phyloP scores from a whole-genome alignment of 2,888 invertebrate genomes.

The Digitonthophagus gazella region DNA sequence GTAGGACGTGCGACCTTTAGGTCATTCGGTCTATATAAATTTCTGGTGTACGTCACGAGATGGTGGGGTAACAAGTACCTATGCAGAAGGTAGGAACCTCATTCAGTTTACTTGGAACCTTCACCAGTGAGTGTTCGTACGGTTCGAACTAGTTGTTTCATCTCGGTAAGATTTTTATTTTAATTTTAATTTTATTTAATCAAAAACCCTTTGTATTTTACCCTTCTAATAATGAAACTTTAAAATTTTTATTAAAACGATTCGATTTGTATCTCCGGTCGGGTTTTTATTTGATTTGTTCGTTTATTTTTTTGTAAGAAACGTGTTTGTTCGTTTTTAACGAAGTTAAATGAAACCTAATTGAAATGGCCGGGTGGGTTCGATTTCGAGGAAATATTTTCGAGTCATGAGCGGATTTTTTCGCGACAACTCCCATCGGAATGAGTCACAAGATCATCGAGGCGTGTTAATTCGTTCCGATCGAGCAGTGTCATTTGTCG shows the following conservation, averaged over 20 bases:
- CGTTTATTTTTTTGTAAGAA: no score
- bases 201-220: no score
- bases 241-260: not conserved
- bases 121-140: conserved; percentile 4
- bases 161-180: not conserved
- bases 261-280: no score
- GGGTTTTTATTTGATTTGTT: no score
- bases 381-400: not conserved
- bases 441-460: not conserved
- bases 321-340: not conserved
- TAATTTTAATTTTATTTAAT: not conserved
- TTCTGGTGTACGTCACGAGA: conserved; percentile 24
- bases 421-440: not conserved
- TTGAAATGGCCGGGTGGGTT: not conserved
- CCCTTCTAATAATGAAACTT: no score
- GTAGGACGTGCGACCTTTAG: conserved; percentile 8
- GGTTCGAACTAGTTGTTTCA: not conserved
- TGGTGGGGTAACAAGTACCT: conserved; percentile 23
- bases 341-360: not conserved
- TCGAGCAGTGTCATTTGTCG: not conserved
- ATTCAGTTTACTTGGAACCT: conserved; percentile 13
- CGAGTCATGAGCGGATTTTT: not conserved
- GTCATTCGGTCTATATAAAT: conserved; percentile 22
- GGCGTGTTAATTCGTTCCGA: not conserved
- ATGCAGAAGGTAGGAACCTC: conserved; percentile 5